A percentile compares a stretch with the other conserved stretches of the same genome.
These are phyloP conservation scores for Daphoenositta chrysoptera DNA, from an alignment of 2,113 vertebrate species.

Conservation along the genomic window DNA sequence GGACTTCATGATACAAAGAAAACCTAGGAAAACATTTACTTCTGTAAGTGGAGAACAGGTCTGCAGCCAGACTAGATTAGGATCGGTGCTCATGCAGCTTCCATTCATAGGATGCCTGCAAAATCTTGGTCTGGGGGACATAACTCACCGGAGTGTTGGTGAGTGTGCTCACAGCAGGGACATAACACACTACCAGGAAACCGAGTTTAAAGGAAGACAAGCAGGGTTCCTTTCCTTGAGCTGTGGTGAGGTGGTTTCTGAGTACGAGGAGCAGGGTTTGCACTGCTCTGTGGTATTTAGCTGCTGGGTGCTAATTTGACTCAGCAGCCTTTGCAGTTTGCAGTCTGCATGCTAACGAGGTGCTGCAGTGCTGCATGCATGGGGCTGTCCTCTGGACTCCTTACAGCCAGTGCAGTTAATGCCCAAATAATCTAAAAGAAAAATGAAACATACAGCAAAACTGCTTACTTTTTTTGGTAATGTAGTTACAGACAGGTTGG, in stretches of 20 bases:
- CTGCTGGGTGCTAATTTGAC: conserved; percentile 2
- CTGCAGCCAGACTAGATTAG: background rate
- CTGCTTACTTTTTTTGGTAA: background rate
- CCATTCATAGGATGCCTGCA: background rate
- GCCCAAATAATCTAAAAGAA: background rate
- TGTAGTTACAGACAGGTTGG: background rate
- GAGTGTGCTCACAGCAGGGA: background rate
- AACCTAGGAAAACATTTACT: background rate
- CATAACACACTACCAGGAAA: background rate
- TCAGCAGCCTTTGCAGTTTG: conserved; percentile 5
- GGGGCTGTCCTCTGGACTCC: background rate
- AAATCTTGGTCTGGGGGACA: background rate
- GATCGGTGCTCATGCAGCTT: background rate
- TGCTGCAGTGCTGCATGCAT: background rate
- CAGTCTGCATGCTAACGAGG: background rate
- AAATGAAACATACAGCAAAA: background rate
- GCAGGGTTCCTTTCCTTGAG: background rate
- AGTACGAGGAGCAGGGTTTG: background rate
- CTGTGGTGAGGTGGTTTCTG: background rate
- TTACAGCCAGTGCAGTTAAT: background rate
- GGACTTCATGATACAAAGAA: background rate
- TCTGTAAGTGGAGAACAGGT: background rate
- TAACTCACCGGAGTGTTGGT: background rate
- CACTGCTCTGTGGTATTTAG: background rate
- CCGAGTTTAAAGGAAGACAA: background rate